Percentiles rank a stretch among this genome's conserved stretches.
Evolutionary conservation across 2,113 vertebrate genomes (phyloP).

Genomic region (Sebastes fasciatus): DNA sequence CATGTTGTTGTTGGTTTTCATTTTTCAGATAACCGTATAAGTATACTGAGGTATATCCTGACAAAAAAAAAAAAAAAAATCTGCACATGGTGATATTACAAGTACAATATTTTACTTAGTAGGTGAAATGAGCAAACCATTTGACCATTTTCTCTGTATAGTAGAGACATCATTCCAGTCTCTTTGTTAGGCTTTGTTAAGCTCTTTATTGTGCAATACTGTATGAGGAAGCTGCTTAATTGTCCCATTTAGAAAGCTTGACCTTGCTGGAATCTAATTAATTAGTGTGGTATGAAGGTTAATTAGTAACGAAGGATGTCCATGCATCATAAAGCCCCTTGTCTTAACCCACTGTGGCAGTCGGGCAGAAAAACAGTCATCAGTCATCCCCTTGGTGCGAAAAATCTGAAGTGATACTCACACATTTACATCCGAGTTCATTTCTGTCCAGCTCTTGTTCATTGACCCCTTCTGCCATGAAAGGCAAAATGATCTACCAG

Average conservation of each 20-base stretch:
- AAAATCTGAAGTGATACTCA: slow-evolving; percentile 54
- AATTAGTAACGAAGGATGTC: slow-evolving; percentile 85
- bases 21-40: background rate
- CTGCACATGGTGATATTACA: background rate
- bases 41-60: background rate
- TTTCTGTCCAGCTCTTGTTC: slow-evolving; percentile 54
- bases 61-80: background rate
- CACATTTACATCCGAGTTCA: slow-evolving; percentile 62
- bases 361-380: slow-evolving; percentile 79
- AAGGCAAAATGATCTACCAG: slow-evolving; percentile 60
- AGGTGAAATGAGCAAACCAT: background rate
- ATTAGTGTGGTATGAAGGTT: slow-evolving; percentile 87
- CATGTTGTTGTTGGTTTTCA: background rate
- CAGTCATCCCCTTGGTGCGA: slow-evolving; percentile 71
- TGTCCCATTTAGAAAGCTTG: slow-evolving; percentile 83
- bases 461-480: slow-evolving; percentile 50
- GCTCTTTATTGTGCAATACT: slow-evolving; percentile 48
- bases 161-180: background rate
- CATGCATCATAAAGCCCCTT: slow-evolving; percentile 84
- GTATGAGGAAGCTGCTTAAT: slow-evolving; percentile 74
- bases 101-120: background rate
- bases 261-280: slow-evolving; percentile 86
- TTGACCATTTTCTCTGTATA: background rate
- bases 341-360: slow-evolving; percentile 83
- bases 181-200: slow-evolving; percentile 56